Percentiles rank a stretch among this genome's conserved stretches.
phyloP scores from a whole-genome alignment of 2,888 invertebrate genomes.

The Eupithecia inturbata region DNA sequence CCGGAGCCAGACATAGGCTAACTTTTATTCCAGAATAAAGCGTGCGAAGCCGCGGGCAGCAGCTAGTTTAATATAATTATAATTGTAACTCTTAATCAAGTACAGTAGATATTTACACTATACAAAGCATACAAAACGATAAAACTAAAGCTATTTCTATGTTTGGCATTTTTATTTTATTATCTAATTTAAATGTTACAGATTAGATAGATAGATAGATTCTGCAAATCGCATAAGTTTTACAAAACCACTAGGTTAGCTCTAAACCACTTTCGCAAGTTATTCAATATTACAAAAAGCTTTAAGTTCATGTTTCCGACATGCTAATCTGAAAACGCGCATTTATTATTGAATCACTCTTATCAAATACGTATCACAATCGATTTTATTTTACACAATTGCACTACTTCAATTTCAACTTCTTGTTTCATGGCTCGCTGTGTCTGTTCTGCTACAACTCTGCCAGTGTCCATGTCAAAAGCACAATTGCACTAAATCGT shows the following conservation, averaged over 20 bases:
- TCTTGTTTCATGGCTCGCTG: too few relatives aligned
- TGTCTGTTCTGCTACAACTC: too few relatives aligned
- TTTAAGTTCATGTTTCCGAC: not conserved
- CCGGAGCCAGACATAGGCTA: too few relatives aligned
- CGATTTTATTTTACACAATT: constrained; percentile 68
- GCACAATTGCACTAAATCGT: constrained; percentile 57
- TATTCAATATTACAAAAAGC: not conserved
- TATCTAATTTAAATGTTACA: not conserved
- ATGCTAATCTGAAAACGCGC: constrained; percentile 11
- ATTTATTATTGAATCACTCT: constrained; percentile 31
- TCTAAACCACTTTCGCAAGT: not conserved
- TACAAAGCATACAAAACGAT: constrained; percentile 8
- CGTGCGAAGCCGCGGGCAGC: too few relatives aligned
- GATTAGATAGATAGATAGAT: too few relatives aligned
- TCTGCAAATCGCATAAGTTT: not conserved
- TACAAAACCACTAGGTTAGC: not conserved
- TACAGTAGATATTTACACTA: not conserved
- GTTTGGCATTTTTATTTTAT: constrained; percentile 10
- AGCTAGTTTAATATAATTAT: too few relatives aligned
- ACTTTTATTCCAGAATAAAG: too few relatives aligned
- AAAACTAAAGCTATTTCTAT: constrained; percentile 7
- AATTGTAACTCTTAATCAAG: not conserved
- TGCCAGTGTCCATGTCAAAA: too few relatives aligned
- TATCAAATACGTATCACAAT: constrained; percentile 75
- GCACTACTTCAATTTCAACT: too few relatives aligned